These are phyloP conservation scores for Cantharis rustica DNA, from an alignment of 2,888 invertebrate genomes.

Conservation along the genomic window DNA sequence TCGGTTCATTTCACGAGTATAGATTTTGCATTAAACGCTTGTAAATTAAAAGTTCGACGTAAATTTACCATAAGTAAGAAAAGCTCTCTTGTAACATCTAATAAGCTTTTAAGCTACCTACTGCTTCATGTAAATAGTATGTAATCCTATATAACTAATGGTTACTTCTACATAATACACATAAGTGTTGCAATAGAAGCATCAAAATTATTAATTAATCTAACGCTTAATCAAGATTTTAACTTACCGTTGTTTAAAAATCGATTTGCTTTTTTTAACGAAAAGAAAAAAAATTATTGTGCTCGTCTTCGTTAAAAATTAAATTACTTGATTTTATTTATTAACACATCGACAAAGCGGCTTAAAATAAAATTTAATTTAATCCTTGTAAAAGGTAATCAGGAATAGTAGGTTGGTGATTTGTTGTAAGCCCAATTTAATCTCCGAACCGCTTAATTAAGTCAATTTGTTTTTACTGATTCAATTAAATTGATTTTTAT, in stretches of 20 bases:
- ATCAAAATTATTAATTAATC: not conserved
- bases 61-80: conserved; percentile 9
- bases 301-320: conserved; percentile 1
- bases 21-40: not conserved
- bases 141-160: not conserved
- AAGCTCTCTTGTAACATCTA: not conserved
- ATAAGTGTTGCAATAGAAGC: not conserved
- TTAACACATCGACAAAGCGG: conserved; percentile 21
- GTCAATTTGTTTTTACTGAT: conserved; percentile 22
- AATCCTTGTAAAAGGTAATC: conserved; percentile 34
- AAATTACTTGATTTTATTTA: conserved; percentile 17
- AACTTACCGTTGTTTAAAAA: not conserved
- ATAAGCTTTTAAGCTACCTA: conserved; percentile 7
- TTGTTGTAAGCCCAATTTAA: conserved; percentile 36
- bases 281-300: not conserved
- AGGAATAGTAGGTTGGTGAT: conserved; percentile 30
- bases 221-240: not conserved
- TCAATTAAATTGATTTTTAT: conserved; percentile 21
- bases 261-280: not conserved
- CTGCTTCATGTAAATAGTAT: not conserved
- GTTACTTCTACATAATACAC: not conserved
- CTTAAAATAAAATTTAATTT: conserved; percentile 23
- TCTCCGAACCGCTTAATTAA: conserved; percentile 34
- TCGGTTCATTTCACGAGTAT: not conserved
- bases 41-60: not conserved